phyloP scores from a whole-genome alignment of 1,140 invertebrate genomes.

The Lucilia cuprina region DNA sequence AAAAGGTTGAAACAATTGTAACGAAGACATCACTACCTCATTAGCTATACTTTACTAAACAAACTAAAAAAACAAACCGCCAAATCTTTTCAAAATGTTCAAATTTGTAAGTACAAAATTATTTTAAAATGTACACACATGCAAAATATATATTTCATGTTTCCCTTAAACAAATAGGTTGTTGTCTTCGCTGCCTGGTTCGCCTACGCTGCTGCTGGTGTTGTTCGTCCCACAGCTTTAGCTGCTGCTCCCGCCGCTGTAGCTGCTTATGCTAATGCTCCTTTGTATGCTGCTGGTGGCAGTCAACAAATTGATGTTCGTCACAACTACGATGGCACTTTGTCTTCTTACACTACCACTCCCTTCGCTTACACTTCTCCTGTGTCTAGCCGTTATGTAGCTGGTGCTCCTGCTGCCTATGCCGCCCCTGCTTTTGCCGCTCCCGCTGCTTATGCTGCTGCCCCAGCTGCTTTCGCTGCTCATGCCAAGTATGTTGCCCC shows the following conservation, averaged over 20 bases:
- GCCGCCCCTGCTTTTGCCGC: slow-evolving; percentile 54
- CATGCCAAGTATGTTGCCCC: too few relatives aligned
- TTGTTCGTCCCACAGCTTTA: slow-evolving; percentile 49
- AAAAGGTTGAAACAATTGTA: background rate
- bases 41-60: background rate
- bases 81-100: slow-evolving; percentile 47
- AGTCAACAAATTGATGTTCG: slow-evolving; percentile 58
- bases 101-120: slow-evolving; percentile 59
- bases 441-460: slow-evolving; percentile 48
- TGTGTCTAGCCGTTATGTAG: slow-evolving; percentile 64
- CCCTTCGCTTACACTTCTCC: slow-evolving; percentile 58
- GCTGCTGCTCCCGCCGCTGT: slow-evolving; percentile 48
- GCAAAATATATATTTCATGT: background rate
- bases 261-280: slow-evolving; percentile 58
- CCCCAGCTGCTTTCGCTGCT: slow-evolving; percentile 61
- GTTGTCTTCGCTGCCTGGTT: slow-evolving; percentile 50
- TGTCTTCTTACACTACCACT: slow-evolving; percentile 58
- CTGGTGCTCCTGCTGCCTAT: slow-evolving; percentile 43
- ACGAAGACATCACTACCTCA: background rate
- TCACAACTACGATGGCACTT: slow-evolving; percentile 56
- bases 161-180: background rate
- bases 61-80: slow-evolving; percentile 37
- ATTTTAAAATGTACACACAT: background rate
- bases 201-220: slow-evolving; percentile 50
- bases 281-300: slow-evolving; percentile 55